Base-by-base conservation (phyloP, 2,113 vertebrate genomes). In the Nanorana parkeri region DNA sequence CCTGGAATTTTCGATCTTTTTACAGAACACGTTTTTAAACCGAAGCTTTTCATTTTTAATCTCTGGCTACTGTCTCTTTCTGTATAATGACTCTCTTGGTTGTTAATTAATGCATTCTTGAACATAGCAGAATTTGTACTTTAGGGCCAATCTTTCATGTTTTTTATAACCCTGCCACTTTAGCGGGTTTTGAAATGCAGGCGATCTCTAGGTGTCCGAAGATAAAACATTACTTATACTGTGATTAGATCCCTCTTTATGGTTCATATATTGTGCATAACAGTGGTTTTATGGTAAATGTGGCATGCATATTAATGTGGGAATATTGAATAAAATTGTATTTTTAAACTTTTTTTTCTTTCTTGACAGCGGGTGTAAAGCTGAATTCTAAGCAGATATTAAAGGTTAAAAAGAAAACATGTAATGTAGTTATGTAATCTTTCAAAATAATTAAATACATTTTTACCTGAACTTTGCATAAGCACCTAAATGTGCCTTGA, bases 191-290 rank as follows among this genome's bases (percentile, higher is more conserved):
- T 61, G 72, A 75, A 75, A 75, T 63, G 56, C 73, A 75, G 55
- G 28, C 56, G 36, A 75, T 75, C 54, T 52, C 73, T 36, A 36
- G 32, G 73, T 75, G 56, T 41, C 73, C 29, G 23, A n/a, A 63
- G 58, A 75, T 75, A 61, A 75, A 75, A 75, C 28, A 75, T 75
- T 60, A 75, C 73, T 75, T 61, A 75, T 56, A 75, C 61, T 75
- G 73, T 75, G 56, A 75, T 75, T 75, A 75, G 36, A 61, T 61
- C 61, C 60, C 32, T 61, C n/a, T 75, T 75, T 75, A 75, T 75
- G 73, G 73, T 75, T 75, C 73, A 75, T 75, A 61, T 61, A 75
- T 61, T 75, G 56, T 47, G 56, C 56, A 26, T 47, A 63, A n/a
- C 24, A 17, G 29, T 24, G 28, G 73, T 58, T 75, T 75, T 61